Evolutionary conservation across 2,888 invertebrate species (phyloP).

Genomic region (Amphipoea oculea): DNA sequence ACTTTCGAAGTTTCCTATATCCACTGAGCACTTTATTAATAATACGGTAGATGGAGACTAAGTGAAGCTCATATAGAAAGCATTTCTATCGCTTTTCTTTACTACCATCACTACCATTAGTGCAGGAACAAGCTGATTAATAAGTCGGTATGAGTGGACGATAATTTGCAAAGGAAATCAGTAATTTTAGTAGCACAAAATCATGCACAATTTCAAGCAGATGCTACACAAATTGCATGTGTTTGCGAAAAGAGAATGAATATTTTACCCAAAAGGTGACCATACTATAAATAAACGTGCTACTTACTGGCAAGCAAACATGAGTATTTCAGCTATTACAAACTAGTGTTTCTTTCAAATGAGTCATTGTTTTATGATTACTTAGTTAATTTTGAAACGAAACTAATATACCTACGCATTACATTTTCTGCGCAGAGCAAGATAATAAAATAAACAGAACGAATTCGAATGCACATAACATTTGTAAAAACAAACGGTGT

Average conservation of each 20-base stretch:
- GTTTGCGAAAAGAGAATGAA: neutral
- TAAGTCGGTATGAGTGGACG: neutral
- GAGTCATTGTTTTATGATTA: no score
- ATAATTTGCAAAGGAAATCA: no score
- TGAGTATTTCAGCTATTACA: neutral
- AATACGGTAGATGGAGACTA: slow-evolving; percentile 16
- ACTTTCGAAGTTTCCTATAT: slow-evolving; percentile 14
- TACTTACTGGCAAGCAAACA: neutral
- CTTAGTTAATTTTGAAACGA: no score
- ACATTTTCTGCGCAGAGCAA: neutral
- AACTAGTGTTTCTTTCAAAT: neutral
- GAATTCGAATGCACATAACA: neutral
- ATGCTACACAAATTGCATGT: neutral
- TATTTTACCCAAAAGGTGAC: neutral
- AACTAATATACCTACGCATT: neutral
- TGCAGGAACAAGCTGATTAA: neutral
- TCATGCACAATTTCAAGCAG: neutral
- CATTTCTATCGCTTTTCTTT: slow-evolving; percentile 9
- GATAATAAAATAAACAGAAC: slow-evolving; percentile 7
- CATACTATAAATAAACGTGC: neutral
- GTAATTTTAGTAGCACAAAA: no score
- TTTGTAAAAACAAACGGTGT: neutral
- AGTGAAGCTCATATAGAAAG: slow-evolving; percentile 1
- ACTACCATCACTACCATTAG: no score
- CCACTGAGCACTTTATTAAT: neutral